Conservation (phyloP, 2,888 invertebrate species). For the Stramonita haemastoma region DNA sequence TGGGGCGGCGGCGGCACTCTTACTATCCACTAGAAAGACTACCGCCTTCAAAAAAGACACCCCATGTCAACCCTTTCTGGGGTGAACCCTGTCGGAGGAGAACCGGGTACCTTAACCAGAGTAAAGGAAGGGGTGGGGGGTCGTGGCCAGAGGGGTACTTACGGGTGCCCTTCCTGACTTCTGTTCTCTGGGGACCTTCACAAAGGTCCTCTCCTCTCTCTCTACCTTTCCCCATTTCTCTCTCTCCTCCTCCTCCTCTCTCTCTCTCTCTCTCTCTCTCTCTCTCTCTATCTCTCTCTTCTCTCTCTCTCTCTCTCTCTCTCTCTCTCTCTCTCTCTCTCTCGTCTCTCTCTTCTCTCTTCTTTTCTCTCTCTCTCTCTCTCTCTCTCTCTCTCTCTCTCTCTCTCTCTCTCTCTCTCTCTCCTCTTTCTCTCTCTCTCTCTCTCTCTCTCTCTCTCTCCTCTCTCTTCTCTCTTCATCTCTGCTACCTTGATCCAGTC, state of each 20-base stretch:
- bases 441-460: background rate
- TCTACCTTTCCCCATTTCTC: background rate
- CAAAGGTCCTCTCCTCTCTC: background rate
- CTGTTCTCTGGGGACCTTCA: too few relatives aligned
- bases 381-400: conserved; percentile 1
- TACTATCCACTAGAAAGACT: too few relatives aligned
- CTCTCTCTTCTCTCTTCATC: background rate
- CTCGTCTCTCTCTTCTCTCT: background rate
- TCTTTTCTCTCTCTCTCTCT: conserved; percentile 33
- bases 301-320: background rate
- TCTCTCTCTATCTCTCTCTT: background rate
- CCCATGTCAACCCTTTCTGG: too few relatives aligned
- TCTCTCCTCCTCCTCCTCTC: background rate
- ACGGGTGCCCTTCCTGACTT: too few relatives aligned
- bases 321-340: conserved; percentile 1
- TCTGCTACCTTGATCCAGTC: too few relatives aligned
- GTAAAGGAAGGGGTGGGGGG: too few relatives aligned
- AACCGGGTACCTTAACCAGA: too few relatives aligned
- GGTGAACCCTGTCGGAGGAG: too few relatives aligned
- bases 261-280: background rate
- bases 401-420: background rate
- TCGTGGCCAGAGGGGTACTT: too few relatives aligned
- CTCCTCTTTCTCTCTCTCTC: too few relatives aligned
- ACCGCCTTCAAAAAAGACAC: too few relatives aligned
- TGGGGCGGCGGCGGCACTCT: too few relatives aligned